These are phyloP conservation scores for Myopa testacea DNA, from an alignment of 2,888 invertebrate genomes.

Conservation along the genomic window DNA sequence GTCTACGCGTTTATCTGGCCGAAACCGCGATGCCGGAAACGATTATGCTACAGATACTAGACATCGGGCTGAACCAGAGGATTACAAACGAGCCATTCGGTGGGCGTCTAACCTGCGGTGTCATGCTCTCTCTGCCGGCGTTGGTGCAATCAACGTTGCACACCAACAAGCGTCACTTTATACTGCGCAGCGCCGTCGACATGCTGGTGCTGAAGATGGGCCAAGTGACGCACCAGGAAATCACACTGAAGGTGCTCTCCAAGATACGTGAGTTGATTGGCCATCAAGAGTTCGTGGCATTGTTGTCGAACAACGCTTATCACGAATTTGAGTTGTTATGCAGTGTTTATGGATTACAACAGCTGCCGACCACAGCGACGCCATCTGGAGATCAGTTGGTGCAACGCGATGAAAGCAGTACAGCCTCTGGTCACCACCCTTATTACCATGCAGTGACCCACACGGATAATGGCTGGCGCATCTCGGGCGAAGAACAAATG, in stretches of 20 bases:
- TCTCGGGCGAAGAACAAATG: constrained; percentile 53
- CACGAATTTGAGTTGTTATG: constrained; percentile 74
- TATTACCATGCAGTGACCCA: constrained; percentile 9
- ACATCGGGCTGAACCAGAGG: constrained; percentile 73
- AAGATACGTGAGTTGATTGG: constrained; percentile 79
- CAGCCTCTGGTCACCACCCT: constrained; percentile 23
- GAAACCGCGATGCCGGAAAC: constrained; percentile 77
- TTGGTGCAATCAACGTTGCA: constrained; percentile 72
- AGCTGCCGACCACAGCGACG: constrained; percentile 39
- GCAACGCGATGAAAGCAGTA: constrained; percentile 38
- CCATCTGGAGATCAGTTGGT: constrained; percentile 38
- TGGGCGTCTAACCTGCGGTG: constrained; percentile 74
- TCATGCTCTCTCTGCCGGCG: constrained; percentile 76
- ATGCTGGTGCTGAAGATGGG: constrained; percentile 72
- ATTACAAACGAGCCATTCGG: constrained; percentile 70
- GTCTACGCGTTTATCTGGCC: constrained; percentile 78
- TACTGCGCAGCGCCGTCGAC: constrained; percentile 71
- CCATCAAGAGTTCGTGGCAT: constrained; percentile 74
- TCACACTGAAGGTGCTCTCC: constrained; percentile 76
- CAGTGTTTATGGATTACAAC: constrained; percentile 71
- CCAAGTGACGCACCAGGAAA: constrained; percentile 75
- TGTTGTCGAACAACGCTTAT: constrained; percentile 70
- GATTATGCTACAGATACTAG: constrained; percentile 75
- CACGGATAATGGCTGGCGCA: constrained; percentile 51
- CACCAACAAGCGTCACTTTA: constrained; percentile 69